Evolutionary conservation across 37 sponge, comb jelly and placozoan genomes (phyloP).

Genomic region (Corticium candelabrum): DNA sequence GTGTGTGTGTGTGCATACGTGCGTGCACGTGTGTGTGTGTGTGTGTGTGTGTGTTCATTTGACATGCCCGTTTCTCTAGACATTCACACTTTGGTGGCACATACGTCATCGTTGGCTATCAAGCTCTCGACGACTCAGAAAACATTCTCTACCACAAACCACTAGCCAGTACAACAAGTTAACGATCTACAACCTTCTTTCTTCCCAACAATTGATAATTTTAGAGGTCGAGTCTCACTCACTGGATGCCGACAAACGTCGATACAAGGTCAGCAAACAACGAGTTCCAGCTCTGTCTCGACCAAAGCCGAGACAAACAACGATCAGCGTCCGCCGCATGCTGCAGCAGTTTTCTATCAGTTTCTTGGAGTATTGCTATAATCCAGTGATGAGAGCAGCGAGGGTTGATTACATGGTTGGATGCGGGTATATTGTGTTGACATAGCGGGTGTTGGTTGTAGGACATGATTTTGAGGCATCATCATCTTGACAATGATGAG

Average conservation of each 20-base stretch:
- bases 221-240: background rate
- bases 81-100: conserved; percentile 1
- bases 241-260: background rate
- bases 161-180: background rate
- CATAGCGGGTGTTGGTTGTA: background rate
- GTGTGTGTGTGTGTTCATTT: too few relatives aligned
- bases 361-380: conserved; percentile 83
- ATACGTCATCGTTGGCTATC: background rate
- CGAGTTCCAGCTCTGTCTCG: background rate
- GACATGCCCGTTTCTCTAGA: too few relatives aligned
- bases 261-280: background rate
- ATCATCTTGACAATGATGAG: conserved; percentile 85
- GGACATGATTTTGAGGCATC: conserved; percentile 58
- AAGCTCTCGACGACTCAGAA: background rate
- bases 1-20: too few relatives aligned
- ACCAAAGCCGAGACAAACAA: background rate
- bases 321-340: background rate
- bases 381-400: conserved; percentile 71
- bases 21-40: too few relatives aligned
- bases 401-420: conserved; percentile 18
- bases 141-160: background rate
- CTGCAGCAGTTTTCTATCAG: conserved; percentile 61
- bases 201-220: too few relatives aligned
- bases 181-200: background rate
- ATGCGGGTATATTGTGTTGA: background rate